Base-by-base conservation (phyloP, 2,113 vertebrate species). In the Engraulis encrasicolus region DNA sequence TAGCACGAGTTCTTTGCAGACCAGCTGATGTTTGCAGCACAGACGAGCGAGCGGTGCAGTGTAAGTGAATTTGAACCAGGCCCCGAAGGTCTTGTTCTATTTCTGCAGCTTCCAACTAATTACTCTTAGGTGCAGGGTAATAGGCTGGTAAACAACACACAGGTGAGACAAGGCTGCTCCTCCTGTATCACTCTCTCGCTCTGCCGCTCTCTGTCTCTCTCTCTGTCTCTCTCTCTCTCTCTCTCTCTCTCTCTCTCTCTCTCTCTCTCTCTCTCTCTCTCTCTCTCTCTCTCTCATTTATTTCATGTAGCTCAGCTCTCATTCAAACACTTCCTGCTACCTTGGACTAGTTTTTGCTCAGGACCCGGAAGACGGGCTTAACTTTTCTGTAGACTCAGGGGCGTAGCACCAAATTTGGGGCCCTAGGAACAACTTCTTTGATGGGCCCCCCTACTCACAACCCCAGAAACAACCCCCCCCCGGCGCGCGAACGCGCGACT, bases 261-360 rank as follows among this genome's bases (percentile, higher is more conserved):
- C 58, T 11, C 12, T 23, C 6, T 31, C 58, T 2, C 9, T 66
- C 27, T 27, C 58, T 45, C 54, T 31, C 14, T 12, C 31, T 23
- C 9, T 66, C 18, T n/a, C 20, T 14, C 58, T 11, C 12, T 23
- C 6, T 31, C 58, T 2, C 9, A 27, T 27, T 27, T 23, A 5
- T 45, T 45, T 45, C 9, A 5, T 45, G 40, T 3, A 27, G 58
- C 58, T 66, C 58, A 2, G 6, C 58, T 66, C 58, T 2, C n/a
- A 9, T 31, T 66, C 27, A 7, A 66, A 27, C 23, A 66, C 58
- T 23, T 23, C n/a, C 11, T 15, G 58, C 27, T 14, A 66, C 58
- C 58, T 66, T 66, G 58, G 58, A 66, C 58, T 66, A 61, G 58
- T 27, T 66, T 66, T 66, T 66, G 31, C 58, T 66, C 58, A 45